Conservation (phyloP, 2,113 vertebrate species). For the Mola mola region DNA sequence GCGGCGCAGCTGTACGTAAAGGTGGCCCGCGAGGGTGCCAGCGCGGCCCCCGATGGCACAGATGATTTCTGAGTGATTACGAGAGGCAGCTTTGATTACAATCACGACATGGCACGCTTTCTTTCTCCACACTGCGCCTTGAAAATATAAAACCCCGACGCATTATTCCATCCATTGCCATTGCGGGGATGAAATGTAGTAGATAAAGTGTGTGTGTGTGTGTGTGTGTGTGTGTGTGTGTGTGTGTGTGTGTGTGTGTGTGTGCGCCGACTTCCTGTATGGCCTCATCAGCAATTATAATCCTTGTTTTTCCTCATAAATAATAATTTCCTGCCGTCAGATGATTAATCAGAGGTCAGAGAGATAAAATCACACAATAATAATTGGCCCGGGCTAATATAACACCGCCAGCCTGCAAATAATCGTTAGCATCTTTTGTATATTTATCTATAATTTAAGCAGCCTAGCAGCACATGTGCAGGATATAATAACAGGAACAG, state of each 20-base stretch:
- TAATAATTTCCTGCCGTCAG: constrained; percentile 52
- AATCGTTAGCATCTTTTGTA: no score
- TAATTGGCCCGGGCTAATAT: neutral
- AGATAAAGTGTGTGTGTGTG: constrained; percentile 54
- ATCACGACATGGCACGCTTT: constrained; percentile 63
- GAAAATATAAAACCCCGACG: constrained; percentile 51
- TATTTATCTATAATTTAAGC: no score
- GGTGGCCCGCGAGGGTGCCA: constrained; percentile 41
- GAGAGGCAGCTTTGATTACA: constrained; percentile 71
- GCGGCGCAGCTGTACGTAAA: constrained; percentile 24
- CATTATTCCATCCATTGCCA: constrained; percentile 65
- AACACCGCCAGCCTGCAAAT: no score
- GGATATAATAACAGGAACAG: no score
- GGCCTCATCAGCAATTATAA: constrained; percentile 36
- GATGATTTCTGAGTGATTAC: constrained; percentile 65
- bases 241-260: constrained; percentile 9
- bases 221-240: constrained; percentile 7
- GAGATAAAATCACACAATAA: constrained; percentile 28
- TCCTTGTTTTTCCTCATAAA: constrained; percentile 43
- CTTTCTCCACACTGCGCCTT: constrained; percentile 22
- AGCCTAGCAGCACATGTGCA: neutral
- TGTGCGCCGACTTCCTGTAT: constrained; percentile 37
- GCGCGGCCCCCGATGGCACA: constrained; percentile 41
- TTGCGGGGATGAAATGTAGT: constrained; percentile 39
- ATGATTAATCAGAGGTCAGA: constrained; percentile 36